Evolutionary conservation across 2,888 invertebrate genomes (phyloP).

Genomic region (Leptinotarsa haldemani): DNA sequence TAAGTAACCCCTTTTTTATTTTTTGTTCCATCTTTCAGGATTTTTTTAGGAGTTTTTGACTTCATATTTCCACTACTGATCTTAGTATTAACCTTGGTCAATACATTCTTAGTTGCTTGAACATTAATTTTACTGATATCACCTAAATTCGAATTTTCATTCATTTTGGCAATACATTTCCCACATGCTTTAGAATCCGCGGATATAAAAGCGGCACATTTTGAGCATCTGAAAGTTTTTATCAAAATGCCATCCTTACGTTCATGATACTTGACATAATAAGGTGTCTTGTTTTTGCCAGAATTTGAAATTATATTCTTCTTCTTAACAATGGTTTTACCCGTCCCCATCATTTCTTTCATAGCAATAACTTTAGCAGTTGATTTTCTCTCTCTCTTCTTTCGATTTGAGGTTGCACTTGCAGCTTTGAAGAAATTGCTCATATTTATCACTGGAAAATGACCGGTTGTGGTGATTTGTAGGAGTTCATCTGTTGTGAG

Average conservation of each 20-base stretch:
- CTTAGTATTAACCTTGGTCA: not conserved
- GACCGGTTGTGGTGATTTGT: slow-evolving; percentile 4
- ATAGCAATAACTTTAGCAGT: slow-evolving; percentile 3
- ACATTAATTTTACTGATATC: not conserved
- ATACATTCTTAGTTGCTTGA: not conserved
- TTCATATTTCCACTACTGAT: not conserved
- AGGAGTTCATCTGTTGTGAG: not conserved
- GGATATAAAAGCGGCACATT: not conserved
- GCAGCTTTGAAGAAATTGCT: slow-evolving; percentile 22
- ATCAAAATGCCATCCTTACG: not conserved
- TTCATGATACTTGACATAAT: slow-evolving; percentile 4
- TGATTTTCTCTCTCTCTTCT: slow-evolving; percentile 16
- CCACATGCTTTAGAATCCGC: not conserved
- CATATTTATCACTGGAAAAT: slow-evolving; percentile 28
- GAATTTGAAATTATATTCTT: not conserved
- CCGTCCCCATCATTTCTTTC: not conserved
- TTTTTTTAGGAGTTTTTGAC: not conserved
- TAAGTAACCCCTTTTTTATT: not conserved
- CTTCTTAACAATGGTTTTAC: not conserved
- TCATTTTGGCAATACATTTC: not conserved
- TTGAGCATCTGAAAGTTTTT: slow-evolving; percentile 2
- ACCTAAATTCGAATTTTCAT: not conserved
- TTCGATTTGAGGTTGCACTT: not conserved
- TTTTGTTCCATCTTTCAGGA: not conserved
- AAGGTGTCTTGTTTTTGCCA: not conserved